Evolutionary conservation across 1,140 invertebrate species (phyloP).

Genomic region (Musca vetustissima): DNA sequence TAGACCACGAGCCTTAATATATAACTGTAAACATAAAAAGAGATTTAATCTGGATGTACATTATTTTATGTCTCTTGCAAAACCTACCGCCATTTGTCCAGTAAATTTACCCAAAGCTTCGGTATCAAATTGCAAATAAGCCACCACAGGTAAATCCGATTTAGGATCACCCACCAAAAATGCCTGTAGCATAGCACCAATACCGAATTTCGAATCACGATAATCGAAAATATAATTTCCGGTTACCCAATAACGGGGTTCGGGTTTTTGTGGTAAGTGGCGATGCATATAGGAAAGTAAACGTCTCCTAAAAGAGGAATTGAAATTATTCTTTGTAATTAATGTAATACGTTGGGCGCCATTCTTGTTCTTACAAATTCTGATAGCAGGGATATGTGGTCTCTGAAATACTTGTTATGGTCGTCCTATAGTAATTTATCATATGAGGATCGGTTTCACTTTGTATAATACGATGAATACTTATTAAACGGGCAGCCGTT

Average conservation of each 20-base stretch:
- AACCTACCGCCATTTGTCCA: slow-evolving; percentile 60
- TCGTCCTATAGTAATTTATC: slow-evolving; percentile 72
- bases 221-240: slow-evolving; percentile 69
- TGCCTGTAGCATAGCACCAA: slow-evolving; percentile 63
- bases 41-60: background rate
- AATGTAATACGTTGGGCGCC: background rate
- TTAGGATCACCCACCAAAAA: slow-evolving; percentile 63
- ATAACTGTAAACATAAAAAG: slow-evolving; percentile 53
- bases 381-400: slow-evolving; percentile 67
- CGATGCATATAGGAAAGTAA: slow-evolving; percentile 64
- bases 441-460: slow-evolving; percentile 65
- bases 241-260: slow-evolving; percentile 60
- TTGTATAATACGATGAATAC: slow-evolving; percentile 69
- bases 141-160: slow-evolving; percentile 64
- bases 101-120: slow-evolving; percentile 62
- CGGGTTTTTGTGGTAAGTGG: slow-evolving; percentile 57
- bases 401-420: slow-evolving; percentile 67
- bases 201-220: slow-evolving; percentile 62
- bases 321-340: background rate
- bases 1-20: slow-evolving; percentile 62
- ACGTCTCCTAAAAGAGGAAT: slow-evolving; percentile 53
- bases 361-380: slow-evolving; percentile 58
- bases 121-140: slow-evolving; percentile 62
- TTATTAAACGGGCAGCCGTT: slow-evolving; percentile 65
- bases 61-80: background rate